These are phyloP conservation scores for Leuctra nigra DNA, from an alignment of 2,888 invertebrate species.

Conservation along the genomic window DNA sequence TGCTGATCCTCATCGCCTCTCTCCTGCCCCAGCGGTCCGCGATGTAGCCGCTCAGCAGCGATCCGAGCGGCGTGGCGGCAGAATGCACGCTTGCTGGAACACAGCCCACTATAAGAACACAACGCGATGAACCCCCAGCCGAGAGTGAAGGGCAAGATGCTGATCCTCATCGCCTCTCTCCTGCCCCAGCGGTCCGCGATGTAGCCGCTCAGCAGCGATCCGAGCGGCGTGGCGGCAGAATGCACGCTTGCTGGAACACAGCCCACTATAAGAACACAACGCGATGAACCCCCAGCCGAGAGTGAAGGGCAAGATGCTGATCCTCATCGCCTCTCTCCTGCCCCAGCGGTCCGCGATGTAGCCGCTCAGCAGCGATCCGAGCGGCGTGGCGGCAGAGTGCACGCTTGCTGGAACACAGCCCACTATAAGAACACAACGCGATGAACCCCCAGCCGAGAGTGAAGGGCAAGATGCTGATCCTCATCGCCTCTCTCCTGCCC, in stretches of 20 bases:
- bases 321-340: constrained; percentile 56
- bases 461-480: constrained; percentile 54
- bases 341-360: constrained; percentile 64
- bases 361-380: constrained; percentile 65
- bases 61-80: constrained; percentile 67
- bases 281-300: constrained; percentile 22
- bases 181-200: constrained; percentile 51
- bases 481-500: constrained; percentile 59
- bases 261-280: too few relatives aligned
- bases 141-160: constrained; percentile 41
- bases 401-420: constrained; percentile 66
- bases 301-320: constrained; percentile 50
- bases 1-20: constrained; percentile 55
- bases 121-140: constrained; percentile 59
- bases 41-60: constrained; percentile 61
- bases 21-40: constrained; percentile 64
- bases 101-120: neutral
- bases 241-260: too few relatives aligned
- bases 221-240: too few relatives aligned
- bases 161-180: constrained; percentile 23
- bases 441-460: constrained; percentile 20
- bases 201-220: constrained; percentile 63
- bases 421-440: too few relatives aligned
- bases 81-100: constrained; percentile 67
- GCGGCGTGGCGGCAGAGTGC: constrained; percentile 69